These are phyloP conservation scores for Ditylenchus dipsaci DNA, from an alignment of 1,140 invertebrate species.

Conservation along the genomic window DNA sequence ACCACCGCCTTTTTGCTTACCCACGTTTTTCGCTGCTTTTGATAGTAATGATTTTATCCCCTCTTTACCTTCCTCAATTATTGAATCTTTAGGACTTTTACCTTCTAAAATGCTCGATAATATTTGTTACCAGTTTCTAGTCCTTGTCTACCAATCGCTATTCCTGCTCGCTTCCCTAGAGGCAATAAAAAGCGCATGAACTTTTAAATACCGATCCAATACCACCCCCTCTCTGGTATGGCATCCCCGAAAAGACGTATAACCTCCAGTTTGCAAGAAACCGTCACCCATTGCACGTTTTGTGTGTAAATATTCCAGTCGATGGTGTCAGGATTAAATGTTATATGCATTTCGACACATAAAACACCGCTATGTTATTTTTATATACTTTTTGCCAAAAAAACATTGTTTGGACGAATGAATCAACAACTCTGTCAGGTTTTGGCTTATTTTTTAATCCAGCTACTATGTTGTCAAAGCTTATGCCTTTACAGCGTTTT, in stretches of 20 bases:
- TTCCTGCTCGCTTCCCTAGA: conserved; percentile 13
- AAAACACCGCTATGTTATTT: too few relatives aligned
- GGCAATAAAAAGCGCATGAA: conserved; percentile 18
- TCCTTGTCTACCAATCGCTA: conserved; percentile 11
- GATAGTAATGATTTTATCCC: conserved; percentile 2
- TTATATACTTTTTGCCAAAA: too few relatives aligned
- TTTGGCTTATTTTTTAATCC: too few relatives aligned
- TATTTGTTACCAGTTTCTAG: conserved; percentile 14
- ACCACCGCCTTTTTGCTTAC: too few relatives aligned
- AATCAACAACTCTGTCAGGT: too few relatives aligned
- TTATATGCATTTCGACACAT: too few relatives aligned
- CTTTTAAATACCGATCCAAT: conserved; percentile 19
- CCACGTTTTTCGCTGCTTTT: too few relatives aligned
- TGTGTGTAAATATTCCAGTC: conserved; percentile 7
- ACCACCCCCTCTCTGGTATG: conserved; percentile 18
- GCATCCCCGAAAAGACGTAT: conserved; percentile 2
- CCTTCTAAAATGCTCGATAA: conserved; percentile 12
- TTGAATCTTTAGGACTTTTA: conserved; percentile 9
- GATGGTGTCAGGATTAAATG: conserved; percentile 7
- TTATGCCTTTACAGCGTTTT: too few relatives aligned
- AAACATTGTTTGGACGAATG: too few relatives aligned
- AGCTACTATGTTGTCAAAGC: too few relatives aligned
- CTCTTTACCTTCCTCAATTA: conserved; percentile 7
- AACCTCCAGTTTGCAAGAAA: not conserved
- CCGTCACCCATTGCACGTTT: too few relatives aligned